phyloP scores from a whole-genome alignment of 2,797 vertebrate species.

The Botia kubotai region DNA sequence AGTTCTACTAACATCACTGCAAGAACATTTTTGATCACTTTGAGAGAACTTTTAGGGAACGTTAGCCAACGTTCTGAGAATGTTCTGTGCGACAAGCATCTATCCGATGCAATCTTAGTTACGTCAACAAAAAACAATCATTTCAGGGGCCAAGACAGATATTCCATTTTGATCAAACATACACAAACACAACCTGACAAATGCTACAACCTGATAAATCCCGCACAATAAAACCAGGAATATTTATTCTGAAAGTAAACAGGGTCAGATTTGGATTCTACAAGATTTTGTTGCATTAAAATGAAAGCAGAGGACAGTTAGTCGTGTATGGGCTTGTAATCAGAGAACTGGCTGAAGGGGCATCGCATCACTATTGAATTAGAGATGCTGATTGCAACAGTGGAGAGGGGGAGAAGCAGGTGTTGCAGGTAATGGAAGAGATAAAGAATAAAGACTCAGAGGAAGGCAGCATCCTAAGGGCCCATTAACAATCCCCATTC shows the following conservation, averaged over 20 bases:
- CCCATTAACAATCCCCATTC: constrained; percentile 43
- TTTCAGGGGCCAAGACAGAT: background rate
- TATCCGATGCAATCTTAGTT: no score
- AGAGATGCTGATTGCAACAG: constrained; percentile 25
- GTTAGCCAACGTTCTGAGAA: background rate
- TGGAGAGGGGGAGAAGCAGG: constrained; percentile 30
- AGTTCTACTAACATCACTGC: no score
- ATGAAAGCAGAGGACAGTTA: constrained; percentile 7
- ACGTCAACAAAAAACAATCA: background rate
- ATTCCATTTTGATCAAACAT: background rate
- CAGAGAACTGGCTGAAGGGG: constrained; percentile 24
- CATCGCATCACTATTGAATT: constrained; percentile 30
- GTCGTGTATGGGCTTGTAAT: constrained; percentile 35
- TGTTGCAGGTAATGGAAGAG: constrained; percentile 48
- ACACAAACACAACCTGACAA: background rate
- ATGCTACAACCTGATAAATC: constrained; percentile 12
- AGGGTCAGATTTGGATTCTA: constrained; percentile 26
- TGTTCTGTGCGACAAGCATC: no score
- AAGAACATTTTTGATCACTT: no score
- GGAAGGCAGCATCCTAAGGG: constrained; percentile 24
- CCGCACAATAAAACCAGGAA: background rate
- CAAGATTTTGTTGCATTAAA: constrained; percentile 6
- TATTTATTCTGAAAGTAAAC: background rate
- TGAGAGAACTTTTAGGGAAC: background rate
- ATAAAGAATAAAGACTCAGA: constrained; percentile 33